Evolutionary conservation across 2,888 invertebrate species (phyloP).

Genomic region (Drosophila mimetica): DNA sequence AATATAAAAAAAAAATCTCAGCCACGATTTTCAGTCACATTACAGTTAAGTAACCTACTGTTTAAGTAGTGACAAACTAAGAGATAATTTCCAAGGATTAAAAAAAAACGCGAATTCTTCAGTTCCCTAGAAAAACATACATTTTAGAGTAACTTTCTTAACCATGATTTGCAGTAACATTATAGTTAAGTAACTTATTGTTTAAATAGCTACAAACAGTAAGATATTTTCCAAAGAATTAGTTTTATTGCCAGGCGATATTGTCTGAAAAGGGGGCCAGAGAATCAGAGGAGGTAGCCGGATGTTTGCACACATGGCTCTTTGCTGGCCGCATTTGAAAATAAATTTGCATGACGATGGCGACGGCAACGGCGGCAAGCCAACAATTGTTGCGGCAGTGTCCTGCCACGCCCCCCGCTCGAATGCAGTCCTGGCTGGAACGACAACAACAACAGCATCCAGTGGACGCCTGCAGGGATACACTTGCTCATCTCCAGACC

Average conservation of each 20-base stretch:
- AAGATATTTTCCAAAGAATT: constrained; percentile 66
- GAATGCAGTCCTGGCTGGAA: not conserved
- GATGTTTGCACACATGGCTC: constrained; percentile 53
- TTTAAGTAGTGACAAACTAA: too few species aligned
- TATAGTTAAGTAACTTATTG: not conserved
- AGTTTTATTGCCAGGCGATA: constrained; percentile 66
- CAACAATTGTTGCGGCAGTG: constrained; percentile 78
- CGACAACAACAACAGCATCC: constrained; percentile 31
- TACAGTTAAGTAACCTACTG: too few species aligned
- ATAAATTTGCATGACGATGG: constrained; percentile 71
- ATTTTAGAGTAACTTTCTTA: not conserved
- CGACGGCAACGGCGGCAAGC: constrained; percentile 56
- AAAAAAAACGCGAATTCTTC: not conserved
- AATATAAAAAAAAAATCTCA: too few species aligned
- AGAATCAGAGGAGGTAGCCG: not conserved
- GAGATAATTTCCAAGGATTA: too few species aligned
- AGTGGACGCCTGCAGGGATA: constrained; percentile 48
- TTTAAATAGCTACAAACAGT: not conserved
- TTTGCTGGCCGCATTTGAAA: constrained; percentile 67
- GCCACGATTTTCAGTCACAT: too few species aligned
- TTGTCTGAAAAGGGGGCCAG: constrained; percentile 35
- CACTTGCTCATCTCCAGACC: constrained; percentile 27
- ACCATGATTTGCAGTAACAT: not conserved
- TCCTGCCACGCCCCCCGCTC: constrained; percentile 50
- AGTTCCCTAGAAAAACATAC: not conserved